phyloP scores from a whole-genome alignment of 2,113 vertebrate species.

The Paraplagusia blochii region DNA sequence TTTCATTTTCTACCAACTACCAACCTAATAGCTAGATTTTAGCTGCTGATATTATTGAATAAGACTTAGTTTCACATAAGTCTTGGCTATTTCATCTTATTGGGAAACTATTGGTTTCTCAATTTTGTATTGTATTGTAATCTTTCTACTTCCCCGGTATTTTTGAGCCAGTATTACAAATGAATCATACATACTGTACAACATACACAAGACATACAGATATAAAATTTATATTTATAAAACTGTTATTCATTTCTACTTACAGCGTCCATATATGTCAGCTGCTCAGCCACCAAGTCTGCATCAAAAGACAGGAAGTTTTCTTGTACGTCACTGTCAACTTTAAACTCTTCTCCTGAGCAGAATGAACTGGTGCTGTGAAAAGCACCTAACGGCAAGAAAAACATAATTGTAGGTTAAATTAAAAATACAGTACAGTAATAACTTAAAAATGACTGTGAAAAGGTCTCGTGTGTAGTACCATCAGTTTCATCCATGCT shows the following conservation, averaged over 20 bases:
- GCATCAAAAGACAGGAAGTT: conserved; percentile 85
- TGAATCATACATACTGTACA: no score
- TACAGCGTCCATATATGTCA: conserved; percentile 97
- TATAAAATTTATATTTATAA: neutral
- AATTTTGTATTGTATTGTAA: no score
- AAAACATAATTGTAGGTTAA: neutral
- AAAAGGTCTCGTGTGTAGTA: no score
- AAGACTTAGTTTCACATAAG: no score
- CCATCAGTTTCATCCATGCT: conserved; percentile 77
- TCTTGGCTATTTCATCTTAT: no score
- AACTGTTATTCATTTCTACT: conserved; percentile 35
- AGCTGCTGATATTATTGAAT: no score
- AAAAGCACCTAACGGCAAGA: conserved; percentile 75
- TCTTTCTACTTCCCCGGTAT: no score
- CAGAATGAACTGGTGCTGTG: conserved; percentile 69
- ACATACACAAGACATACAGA: neutral
- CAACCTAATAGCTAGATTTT: no score
- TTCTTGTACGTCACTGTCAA: conserved; percentile 75
- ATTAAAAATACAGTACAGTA: neutral
- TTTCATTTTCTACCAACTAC: no score
- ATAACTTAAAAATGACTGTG: neutral
- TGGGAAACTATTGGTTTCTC: no score
- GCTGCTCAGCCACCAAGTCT: conserved; percentile 89
- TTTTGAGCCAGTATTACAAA: no score
- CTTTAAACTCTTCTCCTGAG: conserved; percentile 81